Evolutionary conservation across 2,888 invertebrate species (phyloP).

Genomic region (Aphodius granarius): DNA sequence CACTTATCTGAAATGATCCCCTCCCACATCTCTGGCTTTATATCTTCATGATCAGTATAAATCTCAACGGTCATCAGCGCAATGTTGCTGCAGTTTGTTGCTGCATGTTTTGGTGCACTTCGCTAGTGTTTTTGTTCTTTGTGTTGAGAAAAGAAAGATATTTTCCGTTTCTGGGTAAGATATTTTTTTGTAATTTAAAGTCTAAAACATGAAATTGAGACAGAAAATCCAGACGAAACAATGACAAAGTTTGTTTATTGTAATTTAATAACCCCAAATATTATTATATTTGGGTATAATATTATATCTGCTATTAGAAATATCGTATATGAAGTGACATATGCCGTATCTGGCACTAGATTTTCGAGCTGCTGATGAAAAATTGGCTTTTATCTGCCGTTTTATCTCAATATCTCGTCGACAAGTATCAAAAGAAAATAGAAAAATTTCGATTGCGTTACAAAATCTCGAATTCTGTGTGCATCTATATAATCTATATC

Average conservation of each 20-base stretch:
- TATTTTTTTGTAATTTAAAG: too few relatives aligned
- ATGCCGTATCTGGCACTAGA: background rate
- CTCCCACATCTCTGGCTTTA: background rate
- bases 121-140: too few relatives aligned
- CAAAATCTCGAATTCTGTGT: background rate
- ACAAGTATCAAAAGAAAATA: background rate
- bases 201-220: too few relatives aligned
- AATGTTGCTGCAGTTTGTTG: too few relatives aligned
- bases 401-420: background rate
- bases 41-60: background rate
- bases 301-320: slow-evolving; percentile 20
- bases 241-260: too few relatives aligned
- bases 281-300: too few relatives aligned
- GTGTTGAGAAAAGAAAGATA: too few relatives aligned
- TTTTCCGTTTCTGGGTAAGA: too few relatives aligned
- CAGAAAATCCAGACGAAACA: too few relatives aligned
- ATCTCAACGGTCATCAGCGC: slow-evolving; percentile 11
- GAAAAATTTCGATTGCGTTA: background rate
- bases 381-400: slow-evolving; percentile 12
- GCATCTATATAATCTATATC: too few relatives aligned
- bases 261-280: too few relatives aligned
- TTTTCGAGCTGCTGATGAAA: slow-evolving; percentile 14
- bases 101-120: too few relatives aligned
- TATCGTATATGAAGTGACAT: slow-evolving; percentile 5
- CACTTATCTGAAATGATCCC: background rate